phyloP scores from a whole-genome alignment of 2,797 vertebrate species.

The Dendrocincla fuliginosa region DNA sequence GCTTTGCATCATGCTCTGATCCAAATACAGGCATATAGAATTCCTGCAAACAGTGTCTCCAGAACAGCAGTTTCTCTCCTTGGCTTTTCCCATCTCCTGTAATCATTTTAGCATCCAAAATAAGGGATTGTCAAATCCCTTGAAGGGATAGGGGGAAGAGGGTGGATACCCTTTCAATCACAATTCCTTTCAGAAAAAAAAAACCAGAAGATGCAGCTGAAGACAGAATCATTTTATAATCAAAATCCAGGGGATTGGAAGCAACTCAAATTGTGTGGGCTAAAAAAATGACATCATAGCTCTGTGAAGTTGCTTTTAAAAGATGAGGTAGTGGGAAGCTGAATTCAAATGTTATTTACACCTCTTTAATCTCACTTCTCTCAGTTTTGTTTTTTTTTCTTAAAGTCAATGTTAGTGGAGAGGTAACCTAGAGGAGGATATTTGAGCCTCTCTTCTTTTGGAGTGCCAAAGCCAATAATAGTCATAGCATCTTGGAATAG shows the following conservation, averaged over 20 bases:
- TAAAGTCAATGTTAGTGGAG: not conserved
- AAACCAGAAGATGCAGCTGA: not conserved
- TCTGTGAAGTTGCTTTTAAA: slow-evolving; percentile 33
- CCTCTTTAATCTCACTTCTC: not conserved
- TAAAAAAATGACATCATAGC: not conserved
- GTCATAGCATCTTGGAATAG: not conserved
- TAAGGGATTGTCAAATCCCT: not conserved
- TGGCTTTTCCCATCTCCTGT: not conserved
- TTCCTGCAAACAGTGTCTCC: not conserved
- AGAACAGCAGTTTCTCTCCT: not conserved
- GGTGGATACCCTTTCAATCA: not conserved
- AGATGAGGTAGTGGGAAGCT: slow-evolving; percentile 1
- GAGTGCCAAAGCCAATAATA: not conserved
- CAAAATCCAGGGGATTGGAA: slow-evolving; percentile 22
- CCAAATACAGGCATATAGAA: not conserved
- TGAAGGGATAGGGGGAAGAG: not conserved
- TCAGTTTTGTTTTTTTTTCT: not conserved
- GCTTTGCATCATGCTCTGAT: slow-evolving; percentile 8
- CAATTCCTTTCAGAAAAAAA: not conserved
- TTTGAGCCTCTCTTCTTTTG: not conserved
- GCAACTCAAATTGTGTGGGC: not conserved
- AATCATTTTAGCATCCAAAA: slow-evolving; percentile 10
- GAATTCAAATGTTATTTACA: slow-evolving; percentile 38
- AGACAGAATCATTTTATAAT: not conserved
- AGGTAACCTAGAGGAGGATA: not conserved